phyloP scores from a whole-genome alignment of 2,797 vertebrate genomes.

The Notolabrus celidotus region DNA sequence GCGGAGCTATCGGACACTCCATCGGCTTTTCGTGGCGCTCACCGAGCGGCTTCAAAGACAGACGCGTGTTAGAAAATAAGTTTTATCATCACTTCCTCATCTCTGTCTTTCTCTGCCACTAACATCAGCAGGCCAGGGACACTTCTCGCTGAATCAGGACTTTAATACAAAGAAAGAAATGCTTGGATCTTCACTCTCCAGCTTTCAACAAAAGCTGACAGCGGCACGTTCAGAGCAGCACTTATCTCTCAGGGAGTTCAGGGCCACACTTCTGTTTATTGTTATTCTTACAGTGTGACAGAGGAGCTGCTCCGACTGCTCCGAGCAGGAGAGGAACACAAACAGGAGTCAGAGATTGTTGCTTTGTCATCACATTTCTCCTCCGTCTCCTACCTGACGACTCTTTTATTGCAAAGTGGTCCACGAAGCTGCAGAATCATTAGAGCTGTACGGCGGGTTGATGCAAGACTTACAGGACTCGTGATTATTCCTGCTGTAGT shows the following conservation, averaged over 20 bases:
- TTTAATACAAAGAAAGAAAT: constrained; percentile 6
- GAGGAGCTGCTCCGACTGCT: background rate
- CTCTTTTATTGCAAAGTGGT: background rate
- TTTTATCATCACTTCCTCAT: constrained; percentile 9
- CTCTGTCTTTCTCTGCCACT: background rate
- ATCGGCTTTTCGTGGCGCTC: constrained; percentile 46
- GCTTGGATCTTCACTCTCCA: constrained; percentile 7
- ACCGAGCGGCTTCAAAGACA: constrained; percentile 36
- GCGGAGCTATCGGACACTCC: constrained; percentile 54
- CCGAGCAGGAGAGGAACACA: background rate
- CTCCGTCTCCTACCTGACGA: background rate
- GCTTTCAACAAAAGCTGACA: constrained; percentile 29
- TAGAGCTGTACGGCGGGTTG: background rate
- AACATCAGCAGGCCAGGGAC: background rate
- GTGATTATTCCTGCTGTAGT: background rate
- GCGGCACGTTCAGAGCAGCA: constrained; percentile 14
- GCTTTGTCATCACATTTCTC: background rate
- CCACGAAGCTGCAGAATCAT: background rate
- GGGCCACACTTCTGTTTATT: background rate
- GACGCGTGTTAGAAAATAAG: background rate
- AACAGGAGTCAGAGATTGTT: background rate
- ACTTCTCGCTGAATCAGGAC: constrained; percentile 31
- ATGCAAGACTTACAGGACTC: background rate
- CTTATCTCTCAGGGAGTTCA: constrained; percentile 21
- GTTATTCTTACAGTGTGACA: background rate